These are phyloP conservation scores for Eueremaeus valkanovi DNA, from an alignment of 2,888 invertebrate species.

Conservation along the genomic window DNA sequence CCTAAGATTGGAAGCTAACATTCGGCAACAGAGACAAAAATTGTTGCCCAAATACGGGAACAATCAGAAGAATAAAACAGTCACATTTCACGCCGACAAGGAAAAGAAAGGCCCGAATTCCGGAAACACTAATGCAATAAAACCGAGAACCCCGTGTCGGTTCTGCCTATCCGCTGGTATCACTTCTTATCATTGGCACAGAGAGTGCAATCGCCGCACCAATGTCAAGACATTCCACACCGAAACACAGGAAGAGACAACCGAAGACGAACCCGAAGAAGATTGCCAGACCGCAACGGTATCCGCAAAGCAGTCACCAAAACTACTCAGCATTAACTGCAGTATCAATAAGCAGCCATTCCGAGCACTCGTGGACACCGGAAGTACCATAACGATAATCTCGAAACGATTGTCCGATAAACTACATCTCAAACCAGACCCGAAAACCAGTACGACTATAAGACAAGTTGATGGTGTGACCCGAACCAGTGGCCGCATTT, in stretches of 20 bases:
- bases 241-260: no score
- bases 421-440: not conserved
- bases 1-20: not conserved
- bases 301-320: no score
- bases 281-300: no score
- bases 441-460: not conserved
- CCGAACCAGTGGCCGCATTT: not conserved
- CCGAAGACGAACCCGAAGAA: no score
- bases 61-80: not conserved
- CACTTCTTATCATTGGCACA: not conserved
- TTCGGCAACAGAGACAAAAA: no score
- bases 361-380: conserved; percentile 33
- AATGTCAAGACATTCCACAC: not conserved
- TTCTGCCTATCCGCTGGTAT: not conserved
- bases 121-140: not conserved
- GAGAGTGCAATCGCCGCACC: not conserved
- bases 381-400: conserved; percentile 11
- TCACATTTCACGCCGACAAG: not conserved
- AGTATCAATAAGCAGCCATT: no score
- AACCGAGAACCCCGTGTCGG: not conserved
- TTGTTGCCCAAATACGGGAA: not conserved
- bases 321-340: no score
- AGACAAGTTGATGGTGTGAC: not conserved
- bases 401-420: not conserved
- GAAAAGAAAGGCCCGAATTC: not conserved